Evolutionary conservation across 2,113 vertebrate genomes (phyloP).

Genomic region (Lagopus muta): DNA sequence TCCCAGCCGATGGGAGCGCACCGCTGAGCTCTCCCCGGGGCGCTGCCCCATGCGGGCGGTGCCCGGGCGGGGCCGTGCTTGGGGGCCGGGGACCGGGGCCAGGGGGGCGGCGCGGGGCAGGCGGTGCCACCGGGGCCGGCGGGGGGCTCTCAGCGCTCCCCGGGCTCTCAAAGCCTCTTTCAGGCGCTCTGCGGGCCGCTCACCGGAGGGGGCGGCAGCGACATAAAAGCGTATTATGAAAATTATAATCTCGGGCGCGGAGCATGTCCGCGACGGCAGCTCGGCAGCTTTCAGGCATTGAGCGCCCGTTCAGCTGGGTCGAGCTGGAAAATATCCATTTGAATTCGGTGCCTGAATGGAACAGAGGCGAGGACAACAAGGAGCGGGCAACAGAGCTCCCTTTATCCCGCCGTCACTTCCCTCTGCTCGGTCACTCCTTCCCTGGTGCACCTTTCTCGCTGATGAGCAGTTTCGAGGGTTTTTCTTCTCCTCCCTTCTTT

Average conservation of each 20-base stretch:
- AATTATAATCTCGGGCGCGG: slow-evolving; percentile 85
- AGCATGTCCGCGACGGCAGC: slow-evolving; percentile 81
- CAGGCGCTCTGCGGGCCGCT: slow-evolving; percentile 84
- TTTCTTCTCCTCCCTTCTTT: background rate
- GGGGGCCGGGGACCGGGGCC: too few relatives aligned
- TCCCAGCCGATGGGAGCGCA: too few relatives aligned
- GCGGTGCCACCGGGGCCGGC: slow-evolving; percentile 1
- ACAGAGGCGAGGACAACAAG: slow-evolving; percentile 55
- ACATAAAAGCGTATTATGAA: slow-evolving; percentile 89
- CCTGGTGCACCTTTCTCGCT: slow-evolving; percentile 72
- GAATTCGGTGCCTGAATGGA: slow-evolving; percentile 80
- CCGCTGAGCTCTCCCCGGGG: too few relatives aligned
- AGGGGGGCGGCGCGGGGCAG: too few relatives aligned
- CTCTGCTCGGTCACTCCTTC: slow-evolving; percentile 73
- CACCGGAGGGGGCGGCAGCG: slow-evolving; percentile 81
- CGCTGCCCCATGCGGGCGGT: too few relatives aligned
- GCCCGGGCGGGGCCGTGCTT: too few relatives aligned
- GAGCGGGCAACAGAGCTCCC: slow-evolving; percentile 75
- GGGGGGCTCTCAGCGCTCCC: slow-evolving; percentile 75
- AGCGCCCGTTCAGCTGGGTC: slow-evolving; percentile 77
- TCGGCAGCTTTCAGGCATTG: slow-evolving; percentile 80
- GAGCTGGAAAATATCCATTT: slow-evolving; percentile 81
- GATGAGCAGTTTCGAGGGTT: slow-evolving; percentile 28
- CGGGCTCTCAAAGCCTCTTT: slow-evolving; percentile 82
- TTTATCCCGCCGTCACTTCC: slow-evolving; percentile 74